Conservation (phyloP, 2,797 vertebrate genomes). For the Balearica regulorum region DNA sequence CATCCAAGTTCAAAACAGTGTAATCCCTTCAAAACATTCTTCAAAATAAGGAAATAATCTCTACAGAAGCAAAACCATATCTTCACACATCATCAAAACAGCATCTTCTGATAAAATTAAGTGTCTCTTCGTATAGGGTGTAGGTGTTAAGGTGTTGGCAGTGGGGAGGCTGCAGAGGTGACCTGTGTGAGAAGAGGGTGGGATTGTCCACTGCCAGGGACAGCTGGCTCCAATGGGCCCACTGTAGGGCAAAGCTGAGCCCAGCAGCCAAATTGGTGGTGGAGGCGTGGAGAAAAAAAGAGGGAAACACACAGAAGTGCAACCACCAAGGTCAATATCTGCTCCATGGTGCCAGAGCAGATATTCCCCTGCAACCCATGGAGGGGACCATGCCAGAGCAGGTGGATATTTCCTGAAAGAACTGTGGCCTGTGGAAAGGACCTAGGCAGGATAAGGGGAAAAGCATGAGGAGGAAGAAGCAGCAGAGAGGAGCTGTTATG, state of each 20-base stretch:
- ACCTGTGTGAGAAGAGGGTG: not conserved
- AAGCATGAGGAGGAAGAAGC: not conserved
- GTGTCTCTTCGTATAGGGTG: not conserved
- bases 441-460: not conserved
- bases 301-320: not conserved
- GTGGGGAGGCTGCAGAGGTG: not conserved
- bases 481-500: not conserved
- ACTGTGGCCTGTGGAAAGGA: not conserved
- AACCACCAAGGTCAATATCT: not conserved
- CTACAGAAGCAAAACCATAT: not conserved
- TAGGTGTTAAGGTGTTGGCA: not conserved
- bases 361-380: not conserved
- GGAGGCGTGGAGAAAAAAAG: not conserved
- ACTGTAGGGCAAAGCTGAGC: not conserved
- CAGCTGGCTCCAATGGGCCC: not conserved
- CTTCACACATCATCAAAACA: not conserved
- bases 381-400: not conserved
- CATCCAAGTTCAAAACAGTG: not conserved
- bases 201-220: not conserved
- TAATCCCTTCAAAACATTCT: not conserved
- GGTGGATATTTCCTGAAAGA: not conserved
- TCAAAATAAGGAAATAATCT: not conserved
- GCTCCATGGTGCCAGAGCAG: not conserved
- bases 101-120: not conserved
- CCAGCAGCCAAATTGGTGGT: not conserved